Base-by-base conservation (phyloP, 2,113 vertebrate genomes). In the Andinoacara biseriatus region DNA sequence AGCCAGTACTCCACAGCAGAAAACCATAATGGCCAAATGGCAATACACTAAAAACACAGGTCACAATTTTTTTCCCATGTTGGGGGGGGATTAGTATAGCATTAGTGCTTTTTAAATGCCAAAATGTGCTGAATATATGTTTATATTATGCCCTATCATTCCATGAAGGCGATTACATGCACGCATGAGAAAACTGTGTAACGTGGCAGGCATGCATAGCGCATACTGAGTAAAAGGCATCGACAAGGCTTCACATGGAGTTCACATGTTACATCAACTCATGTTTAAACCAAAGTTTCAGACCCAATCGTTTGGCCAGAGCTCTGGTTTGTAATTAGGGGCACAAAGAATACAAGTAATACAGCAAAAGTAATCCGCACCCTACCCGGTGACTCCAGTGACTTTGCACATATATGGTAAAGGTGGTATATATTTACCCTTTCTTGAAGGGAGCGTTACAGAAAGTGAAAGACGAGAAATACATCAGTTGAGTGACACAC, bases 81-180 rank as follows among this genome's bases (percentile, higher is more conserved):
- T 29, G 43, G 65, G 31, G 59, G 59, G 33, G 84, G 89, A 91
- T 93, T 87, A 84, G 58, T 26, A 11, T 5, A 52, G 49, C 54
- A 88, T 90, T 90, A 92, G 31, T 31, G 65, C 11, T 56, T 81
- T 77, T 83, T 75, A 83, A 74, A 56, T 58, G 80, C 61, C 72
- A 85, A 52, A 81, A 82, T 84, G 80, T 24, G 57, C 77, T 24
- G 10, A 67, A 61, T 86, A 54, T 57, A 79, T 81, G 76, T 82
- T 69, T 56, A 77, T 77, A 63, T 86, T 52, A 90, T 86, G 81
- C 83, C n/a, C 29, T 10, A 67, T 81, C 74, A 60, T 46, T 24
- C 24, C 24, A 72, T 31, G 24, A 72, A 72, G 31, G 43, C 17
- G 13, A 20, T 72, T 72, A 72, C 43, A 72, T 8, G 43, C 49